Percentiles rank a stretch among this genome's conserved stretches.
Evolutionary conservation across 2,888 invertebrate genomes (phyloP).

Genomic region (Macroteleia sp.): DNA sequence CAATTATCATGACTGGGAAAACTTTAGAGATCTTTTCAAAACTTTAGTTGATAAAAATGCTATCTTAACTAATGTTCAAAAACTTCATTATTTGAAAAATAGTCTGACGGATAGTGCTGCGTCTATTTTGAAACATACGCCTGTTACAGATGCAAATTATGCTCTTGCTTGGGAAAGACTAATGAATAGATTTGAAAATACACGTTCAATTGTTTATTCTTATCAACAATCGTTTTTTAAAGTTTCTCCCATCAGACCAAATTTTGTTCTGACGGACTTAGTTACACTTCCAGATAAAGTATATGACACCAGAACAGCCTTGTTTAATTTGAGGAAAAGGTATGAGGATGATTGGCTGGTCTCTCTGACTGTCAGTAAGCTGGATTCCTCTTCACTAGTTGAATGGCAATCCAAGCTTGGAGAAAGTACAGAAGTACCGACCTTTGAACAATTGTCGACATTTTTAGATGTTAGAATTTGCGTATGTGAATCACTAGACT

Average conservation of each 20-base stretch:
- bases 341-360: background rate
- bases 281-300: background rate
- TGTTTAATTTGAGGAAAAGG: background rate
- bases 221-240: background rate
- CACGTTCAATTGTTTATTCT: background rate
- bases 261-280: background rate
- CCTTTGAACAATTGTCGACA: background rate
- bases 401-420: constrained; percentile 5
- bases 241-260: background rate
- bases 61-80: background rate
- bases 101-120: background rate
- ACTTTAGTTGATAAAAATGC: constrained; percentile 2
- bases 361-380: background rate
- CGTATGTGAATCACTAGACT: background rate
- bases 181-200: background rate
- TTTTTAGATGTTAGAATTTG: background rate
- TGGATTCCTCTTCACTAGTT: constrained; percentile 3
- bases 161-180: background rate
- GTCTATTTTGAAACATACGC: background rate
- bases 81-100: constrained; percentile 8
- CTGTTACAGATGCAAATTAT: constrained; percentile 2
- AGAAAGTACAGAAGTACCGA: background rate
- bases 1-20: constrained; percentile 11
- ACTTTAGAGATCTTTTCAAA: background rate
- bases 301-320: background rate